These are phyloP conservation scores for rat (Rattus norvegicus) DNA, from an alignment of 2,113 vertebrate genomes.

Conservation along the genomic window GRCr8 NC_086020.1:65144501-65145000, in stretches of 20 bases:
- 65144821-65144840: background rate
- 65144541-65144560: background rate
- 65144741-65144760: background rate
- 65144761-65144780: background rate
- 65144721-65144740: background rate
- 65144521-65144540: background rate
- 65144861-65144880: background rate
- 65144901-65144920: background rate
- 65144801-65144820: background rate
- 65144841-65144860: background rate
- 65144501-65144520: background rate
- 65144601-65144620: background rate
- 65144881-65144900: background rate
- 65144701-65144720: background rate
- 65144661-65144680: background rate
- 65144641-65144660: slow-evolving; percentile 2
- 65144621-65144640: background rate
- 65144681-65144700: background rate
- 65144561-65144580: background rate
- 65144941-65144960: background rate
- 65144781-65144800: background rate
- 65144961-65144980: background rate
- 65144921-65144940: background rate
- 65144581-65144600: accelerated
- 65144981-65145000: background rate